phyloP scores from a whole-genome alignment of 2,113 vertebrate genomes.

The Macrotis lagotis region DNA sequence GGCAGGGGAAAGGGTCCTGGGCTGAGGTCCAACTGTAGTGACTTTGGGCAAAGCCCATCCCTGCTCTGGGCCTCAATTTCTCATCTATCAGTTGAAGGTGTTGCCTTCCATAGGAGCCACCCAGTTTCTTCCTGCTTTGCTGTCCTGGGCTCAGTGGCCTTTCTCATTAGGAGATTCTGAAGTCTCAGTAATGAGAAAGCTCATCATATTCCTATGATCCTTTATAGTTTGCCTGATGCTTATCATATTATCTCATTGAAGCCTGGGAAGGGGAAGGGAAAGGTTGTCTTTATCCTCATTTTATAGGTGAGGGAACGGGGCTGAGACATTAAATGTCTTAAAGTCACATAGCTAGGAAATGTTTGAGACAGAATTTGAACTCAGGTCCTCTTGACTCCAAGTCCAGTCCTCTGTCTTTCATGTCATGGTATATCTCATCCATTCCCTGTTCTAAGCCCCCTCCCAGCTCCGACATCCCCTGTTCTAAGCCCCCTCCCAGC shows the following conservation, averaged over 20 bases:
- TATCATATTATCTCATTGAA: neutral
- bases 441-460: neutral
- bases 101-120: neutral
- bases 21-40: neutral
- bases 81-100: neutral
- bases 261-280: neutral
- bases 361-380: neutral
- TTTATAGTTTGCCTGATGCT: neutral
- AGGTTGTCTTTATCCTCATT: neutral
- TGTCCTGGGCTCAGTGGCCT: neutral
- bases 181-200: neutral
- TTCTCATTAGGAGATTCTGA: neutral
- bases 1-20: neutral
- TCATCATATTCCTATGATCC: neutral
- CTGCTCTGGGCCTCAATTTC: neutral
- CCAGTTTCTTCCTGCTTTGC: neutral
- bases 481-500: too few relatives aligned
- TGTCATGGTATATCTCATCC: neutral
- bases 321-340: neutral
- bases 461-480: too few relatives aligned
- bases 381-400: neutral
- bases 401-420: neutral
- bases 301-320: neutral
- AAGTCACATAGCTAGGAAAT: neutral
- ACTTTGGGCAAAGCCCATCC: neutral